phyloP scores from a whole-genome alignment of 2,113 vertebrate genomes.

The Shinisaurus crocodilurus region DNA sequence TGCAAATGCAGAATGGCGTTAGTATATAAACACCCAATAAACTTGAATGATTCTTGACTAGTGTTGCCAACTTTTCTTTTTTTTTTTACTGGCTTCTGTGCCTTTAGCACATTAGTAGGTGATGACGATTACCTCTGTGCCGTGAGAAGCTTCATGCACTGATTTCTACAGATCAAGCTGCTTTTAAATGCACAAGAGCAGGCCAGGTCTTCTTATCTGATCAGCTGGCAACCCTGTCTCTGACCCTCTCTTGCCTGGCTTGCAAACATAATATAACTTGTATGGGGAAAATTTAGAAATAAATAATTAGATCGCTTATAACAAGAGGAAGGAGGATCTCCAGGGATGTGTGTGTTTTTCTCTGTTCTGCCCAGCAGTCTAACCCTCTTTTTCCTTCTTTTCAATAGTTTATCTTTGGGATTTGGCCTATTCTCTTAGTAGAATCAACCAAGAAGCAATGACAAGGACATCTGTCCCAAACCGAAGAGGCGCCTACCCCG shows the following conservation, averaged over 20 bases:
- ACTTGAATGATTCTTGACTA: background rate
- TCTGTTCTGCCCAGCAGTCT: background rate
- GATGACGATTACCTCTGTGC: background rate
- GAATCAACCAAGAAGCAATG: constrained; percentile 88
- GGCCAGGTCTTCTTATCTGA: background rate
- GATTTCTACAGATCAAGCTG: background rate
- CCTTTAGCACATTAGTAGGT: too few species aligned
- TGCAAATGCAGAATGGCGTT: background rate
- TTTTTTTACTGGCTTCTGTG: background rate
- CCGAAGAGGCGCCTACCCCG: background rate
- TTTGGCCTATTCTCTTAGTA: constrained; percentile 92
- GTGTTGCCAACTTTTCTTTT: background rate
- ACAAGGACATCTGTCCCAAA: constrained; percentile 60
- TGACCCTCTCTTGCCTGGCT: background rate
- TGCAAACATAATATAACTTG: background rate
- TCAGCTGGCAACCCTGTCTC: background rate
- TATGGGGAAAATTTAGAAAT: background rate
- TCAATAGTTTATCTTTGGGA: constrained; percentile 89
- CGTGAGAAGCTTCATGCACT: background rate
- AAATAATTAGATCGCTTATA: background rate
- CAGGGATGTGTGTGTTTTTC: background rate
- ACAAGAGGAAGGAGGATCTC: background rate
- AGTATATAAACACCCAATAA: background rate
- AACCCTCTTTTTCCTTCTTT: constrained; percentile 21
- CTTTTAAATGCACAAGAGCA: background rate